Conservation (phyloP, 2,113 vertebrate genomes). For the Alouatta palliata region DNA sequence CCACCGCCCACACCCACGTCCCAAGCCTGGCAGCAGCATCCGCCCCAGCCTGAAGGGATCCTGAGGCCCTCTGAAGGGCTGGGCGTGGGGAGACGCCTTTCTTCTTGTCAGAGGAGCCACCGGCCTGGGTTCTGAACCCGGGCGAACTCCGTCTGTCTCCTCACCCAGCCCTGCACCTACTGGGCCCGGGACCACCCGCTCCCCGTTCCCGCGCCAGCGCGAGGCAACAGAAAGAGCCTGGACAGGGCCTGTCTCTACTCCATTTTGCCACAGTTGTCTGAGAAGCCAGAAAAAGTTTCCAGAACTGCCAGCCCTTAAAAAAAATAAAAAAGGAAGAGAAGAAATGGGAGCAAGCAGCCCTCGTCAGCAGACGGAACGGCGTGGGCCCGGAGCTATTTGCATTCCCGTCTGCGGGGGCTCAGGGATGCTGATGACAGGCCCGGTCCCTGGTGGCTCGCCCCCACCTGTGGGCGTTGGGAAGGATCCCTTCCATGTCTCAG, state of each 20-base stretch:
- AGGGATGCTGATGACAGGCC: slow-evolving; percentile 43
- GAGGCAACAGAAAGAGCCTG: neutral
- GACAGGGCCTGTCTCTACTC: neutral
- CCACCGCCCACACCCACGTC: neutral
- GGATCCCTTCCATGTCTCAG: neutral
- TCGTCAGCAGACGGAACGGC: slow-evolving; percentile 42
- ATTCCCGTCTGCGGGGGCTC: slow-evolving; percentile 47
- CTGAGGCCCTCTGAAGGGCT: neutral
- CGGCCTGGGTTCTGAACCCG: neutral
- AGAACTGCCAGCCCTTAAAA: slow-evolving; percentile 28
- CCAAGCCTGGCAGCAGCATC: fast-evolving
- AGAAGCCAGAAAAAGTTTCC: slow-evolving; percentile 58
- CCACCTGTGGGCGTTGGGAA: slow-evolving; percentile 18
- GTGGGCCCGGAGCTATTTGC: slow-evolving; percentile 75
- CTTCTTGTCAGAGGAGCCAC: neutral
- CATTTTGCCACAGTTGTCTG: neutral
- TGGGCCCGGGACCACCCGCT: neutral
- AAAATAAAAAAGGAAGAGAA: neutral
- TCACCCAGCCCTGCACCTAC: neutral
- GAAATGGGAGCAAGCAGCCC: slow-evolving; percentile 14
- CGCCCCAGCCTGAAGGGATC: neutral
- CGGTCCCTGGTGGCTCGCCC: slow-evolving; percentile 24
- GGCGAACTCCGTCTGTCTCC: fast-evolving
- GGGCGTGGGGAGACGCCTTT: neutral
- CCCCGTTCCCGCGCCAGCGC: fast-evolving